These are phyloP conservation scores for Ypsolopha scabrella DNA, from an alignment of 2,888 invertebrate genomes.

Conservation along the genomic window DNA sequence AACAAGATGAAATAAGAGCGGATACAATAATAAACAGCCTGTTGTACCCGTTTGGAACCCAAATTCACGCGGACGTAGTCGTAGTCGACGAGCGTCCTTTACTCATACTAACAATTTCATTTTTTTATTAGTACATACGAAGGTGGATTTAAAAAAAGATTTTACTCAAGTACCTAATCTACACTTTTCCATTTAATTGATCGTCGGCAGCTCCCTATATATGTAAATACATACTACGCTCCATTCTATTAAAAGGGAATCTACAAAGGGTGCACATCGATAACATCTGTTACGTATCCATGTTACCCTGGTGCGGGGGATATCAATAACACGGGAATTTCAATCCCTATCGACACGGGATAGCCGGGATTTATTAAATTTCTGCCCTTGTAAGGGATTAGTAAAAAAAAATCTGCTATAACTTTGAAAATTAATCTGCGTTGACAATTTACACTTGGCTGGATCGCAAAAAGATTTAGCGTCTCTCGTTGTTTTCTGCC, in stretches of 20 bases:
- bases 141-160: too few relatives aligned
- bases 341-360: conserved; percentile 5
- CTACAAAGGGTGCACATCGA: conserved; percentile 1
- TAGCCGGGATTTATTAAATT: neutral
- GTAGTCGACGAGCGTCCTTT: too few relatives aligned
- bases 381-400: neutral
- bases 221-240: conserved; percentile 1
- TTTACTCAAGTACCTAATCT: too few relatives aligned
- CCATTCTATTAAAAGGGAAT: conserved; percentile 9
- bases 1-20: too few relatives aligned
- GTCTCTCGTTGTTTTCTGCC: conserved; percentile 13
- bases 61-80: too few relatives aligned
- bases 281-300: conserved; percentile 8
- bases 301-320: conserved; percentile 18
- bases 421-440: conserved; percentile 1
- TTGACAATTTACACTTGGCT: conserved; percentile 1
- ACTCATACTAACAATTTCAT: too few relatives aligned
- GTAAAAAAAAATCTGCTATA: neutral
- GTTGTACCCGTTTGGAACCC: too few relatives aligned
- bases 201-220: too few relatives aligned
- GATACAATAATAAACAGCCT: too few relatives aligned
- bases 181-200: too few relatives aligned
- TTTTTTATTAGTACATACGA: too few relatives aligned
- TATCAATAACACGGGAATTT: conserved; percentile 21
- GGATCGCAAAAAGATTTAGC: conserved; percentile 3